A percentile compares a stretch with the other conserved stretches of the same genome.
phyloP scores from a whole-genome alignment of 1,140 invertebrate species.

The Meloidogyne hapla region DNA sequence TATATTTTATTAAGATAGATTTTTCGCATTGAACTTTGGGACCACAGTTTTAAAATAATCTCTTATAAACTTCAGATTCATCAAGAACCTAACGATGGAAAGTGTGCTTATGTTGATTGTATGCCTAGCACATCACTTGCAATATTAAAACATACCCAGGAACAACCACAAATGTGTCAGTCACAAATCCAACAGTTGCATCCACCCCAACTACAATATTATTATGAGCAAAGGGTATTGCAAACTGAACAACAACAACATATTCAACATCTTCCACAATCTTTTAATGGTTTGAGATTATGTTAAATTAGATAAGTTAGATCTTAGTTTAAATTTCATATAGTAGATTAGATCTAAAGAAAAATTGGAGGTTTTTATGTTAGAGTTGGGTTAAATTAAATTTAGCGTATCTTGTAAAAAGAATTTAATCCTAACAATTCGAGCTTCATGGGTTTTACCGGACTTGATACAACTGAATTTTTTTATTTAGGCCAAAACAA shows the following conservation, averaged over 20 bases:
- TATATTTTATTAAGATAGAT: too few relatives aligned
- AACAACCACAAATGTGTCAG: background rate
- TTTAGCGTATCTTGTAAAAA: too few relatives aligned
- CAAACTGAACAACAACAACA: background rate
- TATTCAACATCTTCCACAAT: background rate
- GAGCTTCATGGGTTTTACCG: too few relatives aligned
- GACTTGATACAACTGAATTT: background rate
- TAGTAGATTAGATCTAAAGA: too few relatives aligned
- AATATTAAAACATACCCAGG: background rate
- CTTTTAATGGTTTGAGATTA: background rate
- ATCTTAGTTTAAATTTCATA: too few relatives aligned
- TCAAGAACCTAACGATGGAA: background rate
- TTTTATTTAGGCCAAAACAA: background rate
- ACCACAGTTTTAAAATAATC: too few relatives aligned
- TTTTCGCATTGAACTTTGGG: too few relatives aligned
- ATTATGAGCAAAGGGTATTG: background rate
- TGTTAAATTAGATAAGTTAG: too few relatives aligned
- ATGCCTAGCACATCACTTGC: background rate
- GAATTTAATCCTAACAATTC: too few relatives aligned
- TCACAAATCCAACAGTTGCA: background rate
- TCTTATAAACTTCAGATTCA: background rate
- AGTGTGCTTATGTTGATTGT: background rate
- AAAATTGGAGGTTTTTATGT: too few relatives aligned
- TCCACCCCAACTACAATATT: background rate
- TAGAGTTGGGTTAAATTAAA: too few relatives aligned